Base-by-base conservation (phyloP, 2,113 vertebrate species). In the Athene noctua region DNA sequence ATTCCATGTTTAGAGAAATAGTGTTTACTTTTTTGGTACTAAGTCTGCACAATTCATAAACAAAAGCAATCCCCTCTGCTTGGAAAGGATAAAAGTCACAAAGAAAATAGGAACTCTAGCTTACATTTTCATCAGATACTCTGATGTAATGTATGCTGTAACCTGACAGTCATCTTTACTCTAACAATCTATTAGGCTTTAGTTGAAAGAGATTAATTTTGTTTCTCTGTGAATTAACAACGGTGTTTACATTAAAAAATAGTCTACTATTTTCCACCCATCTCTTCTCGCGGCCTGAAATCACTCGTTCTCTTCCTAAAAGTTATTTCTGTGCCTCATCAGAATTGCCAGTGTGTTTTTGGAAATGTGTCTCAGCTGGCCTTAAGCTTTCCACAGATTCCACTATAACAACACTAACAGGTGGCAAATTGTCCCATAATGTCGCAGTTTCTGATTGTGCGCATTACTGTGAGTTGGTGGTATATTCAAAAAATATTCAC, bases 291-390 rank as follows among this genome's bases (percentile, higher is more conserved):
- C 21, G 61, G 13, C 22, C 36, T 86, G 55, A 66, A 70, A 29
- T 54, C 11, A 26, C 15, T 80, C 6, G 13, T 77, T 84, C 27
- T 77, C 8, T 74, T 80, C 20, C 22, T 84, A 22, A 61, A 91
- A 52, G 27, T 44, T 0, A 17, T 77, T 92, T 84, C 12, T 59
- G 15, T 79, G 27, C 49, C 29, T 6, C 73, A 17, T 67, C 20
- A 80, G 46, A 86, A 47, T 52, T 83, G 7, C 32, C 32, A 19
- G 0, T 49, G 32, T 70, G 11, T 58, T 54, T 86, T 68, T 80
- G 12, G 70, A 71, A 72, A 49, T 3, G 5, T 0, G 0, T 52
- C 30, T 65, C 18, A 44, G 8, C 49, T 86, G 58, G 7, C n/a
- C n/a, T 79, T 80, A 52, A 65, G 32, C 34, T 94, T 89, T 84